Percentiles rank a stretch among this genome's conserved stretches.
phyloP scores from a whole-genome alignment of 2,888 invertebrate genomes.

The Hyposoter dolosus region DNA sequence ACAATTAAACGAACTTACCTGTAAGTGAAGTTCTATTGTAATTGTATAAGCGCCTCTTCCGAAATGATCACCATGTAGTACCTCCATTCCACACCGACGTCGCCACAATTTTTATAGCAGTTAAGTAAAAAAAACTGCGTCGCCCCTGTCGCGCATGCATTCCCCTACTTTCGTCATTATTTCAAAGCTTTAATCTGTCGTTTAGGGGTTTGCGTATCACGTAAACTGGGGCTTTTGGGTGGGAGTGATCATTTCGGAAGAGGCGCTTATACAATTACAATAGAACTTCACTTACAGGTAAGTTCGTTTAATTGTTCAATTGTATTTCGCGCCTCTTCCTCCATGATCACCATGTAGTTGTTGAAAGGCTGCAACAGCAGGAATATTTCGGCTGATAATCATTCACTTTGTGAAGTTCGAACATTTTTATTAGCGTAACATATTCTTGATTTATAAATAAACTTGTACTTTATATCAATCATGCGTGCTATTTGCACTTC shows the following conservation, averaged over 20 bases:
- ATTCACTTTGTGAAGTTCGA: constrained; percentile 23
- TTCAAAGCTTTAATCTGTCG: constrained; percentile 33
- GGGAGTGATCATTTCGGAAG: constrained; percentile 38
- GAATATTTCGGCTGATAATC: constrained; percentile 20
- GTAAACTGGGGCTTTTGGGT: constrained; percentile 37
- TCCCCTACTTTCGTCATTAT: constrained; percentile 35
- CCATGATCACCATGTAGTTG: constrained; percentile 48
- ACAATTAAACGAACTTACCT: too few species aligned
- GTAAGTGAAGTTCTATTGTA: too few species aligned
- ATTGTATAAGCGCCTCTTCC: constrained; percentile 38
- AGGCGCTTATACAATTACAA: constrained; percentile 15
- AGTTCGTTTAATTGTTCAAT: constrained; percentile 17
- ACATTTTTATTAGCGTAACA: constrained; percentile 28
- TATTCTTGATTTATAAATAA: constrained; percentile 37
- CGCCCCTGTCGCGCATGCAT: constrained; percentile 4
- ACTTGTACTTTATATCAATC: constrained; percentile 14
- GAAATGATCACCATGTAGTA: constrained; percentile 37
- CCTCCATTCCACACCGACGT: constrained; percentile 32
- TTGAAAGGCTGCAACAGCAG: constrained; percentile 46
- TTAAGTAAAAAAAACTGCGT: constrained; percentile 15
- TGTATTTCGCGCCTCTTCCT: constrained; percentile 44
- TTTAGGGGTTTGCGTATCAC: constrained; percentile 39
- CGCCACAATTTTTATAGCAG: constrained; percentile 24
- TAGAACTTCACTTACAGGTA: too few species aligned
- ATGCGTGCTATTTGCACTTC: constrained; percentile 35